phyloP scores from a whole-genome alignment of 2,113 vertebrate species.

The Leucosticte australis region DNA sequence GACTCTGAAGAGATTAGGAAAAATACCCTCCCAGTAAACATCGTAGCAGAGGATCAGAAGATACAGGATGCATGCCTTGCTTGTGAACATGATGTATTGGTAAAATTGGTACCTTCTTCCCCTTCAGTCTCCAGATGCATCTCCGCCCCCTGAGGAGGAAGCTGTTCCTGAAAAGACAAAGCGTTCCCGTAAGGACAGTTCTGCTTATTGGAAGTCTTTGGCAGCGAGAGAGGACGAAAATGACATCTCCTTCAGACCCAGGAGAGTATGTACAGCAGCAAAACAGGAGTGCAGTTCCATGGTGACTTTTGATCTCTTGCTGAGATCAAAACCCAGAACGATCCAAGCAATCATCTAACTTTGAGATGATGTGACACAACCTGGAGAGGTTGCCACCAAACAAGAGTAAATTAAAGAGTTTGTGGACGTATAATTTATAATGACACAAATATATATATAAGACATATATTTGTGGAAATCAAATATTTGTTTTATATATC shows the following conservation, averaged over 20 bases:
- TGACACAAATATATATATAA: background rate
- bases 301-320: background rate
- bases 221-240: slow-evolving; percentile 68
- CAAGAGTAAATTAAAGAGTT: background rate
- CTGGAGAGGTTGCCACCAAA: background rate
- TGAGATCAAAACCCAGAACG: background rate
- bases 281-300: background rate
- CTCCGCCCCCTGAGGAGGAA: background rate
- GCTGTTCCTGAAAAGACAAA: slow-evolving; percentile 9
- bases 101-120: background rate
- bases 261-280: slow-evolving; percentile 72
- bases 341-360: background rate
- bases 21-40: background rate
- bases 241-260: slow-evolving; percentile 83
- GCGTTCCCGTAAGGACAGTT: slow-evolving; percentile 42
- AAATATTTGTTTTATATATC: too few relatives aligned
- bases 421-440: background rate
- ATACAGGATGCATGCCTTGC: background rate
- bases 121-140: background rate
- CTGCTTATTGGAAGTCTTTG: slow-evolving; percentile 75
- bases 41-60: background rate
- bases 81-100: background rate
- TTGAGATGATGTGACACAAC: background rate
- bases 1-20: background rate
- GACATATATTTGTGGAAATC: background rate